Evolutionary conservation across 2,797 vertebrate genomes (phyloP), one percentile per base, ranked within the genome.

Genomic region (Morelia viridis): DNA sequence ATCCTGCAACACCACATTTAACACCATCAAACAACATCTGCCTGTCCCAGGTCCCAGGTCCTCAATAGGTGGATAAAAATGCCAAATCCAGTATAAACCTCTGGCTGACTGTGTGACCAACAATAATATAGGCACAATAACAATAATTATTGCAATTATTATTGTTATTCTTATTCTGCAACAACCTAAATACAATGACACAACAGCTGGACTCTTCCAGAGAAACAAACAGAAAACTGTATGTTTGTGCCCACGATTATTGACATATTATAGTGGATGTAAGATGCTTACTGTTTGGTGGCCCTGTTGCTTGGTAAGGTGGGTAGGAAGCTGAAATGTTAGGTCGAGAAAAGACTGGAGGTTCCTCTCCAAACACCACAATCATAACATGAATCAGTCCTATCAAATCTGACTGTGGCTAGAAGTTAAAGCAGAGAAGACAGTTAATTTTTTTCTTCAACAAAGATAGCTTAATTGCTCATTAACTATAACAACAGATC

Each of bases 381-480:
- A 99, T 99, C 99, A 99, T 99, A 95, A 99, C 98, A 96, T 99
- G 99, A 96, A 99, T 99, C 94, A 99, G 98, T n/a, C 99, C 98
- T 83, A 98, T 98, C 93, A 99, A 97, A 96, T 99, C 99, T 65
- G 99, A 99, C 96, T 99, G 98, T 87, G 99, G 99, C 99, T 99
- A 96, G 22, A 80, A 94, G 62, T 58, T 84, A 93, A 96, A 93
- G 89, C 22, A 95, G 94, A 94, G 31, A 46, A 92, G 41, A 12
- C 0, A 31, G 8, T 0, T 92, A 13, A 57, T 87, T 92, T n/a
- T 92, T 0, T 46, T 80, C 60, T 92, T 13, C 56, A 46, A 90
- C 86, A 86, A 35, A 13, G 58, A 60, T 12, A 90, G 22, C 58
- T 58, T 58, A 61, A 46, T 0, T 50, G 50, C 26, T 62, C 91